phyloP scores from a whole-genome alignment of 2,888 invertebrate genomes.

The Prosopocoilus inquinatus region DNA sequence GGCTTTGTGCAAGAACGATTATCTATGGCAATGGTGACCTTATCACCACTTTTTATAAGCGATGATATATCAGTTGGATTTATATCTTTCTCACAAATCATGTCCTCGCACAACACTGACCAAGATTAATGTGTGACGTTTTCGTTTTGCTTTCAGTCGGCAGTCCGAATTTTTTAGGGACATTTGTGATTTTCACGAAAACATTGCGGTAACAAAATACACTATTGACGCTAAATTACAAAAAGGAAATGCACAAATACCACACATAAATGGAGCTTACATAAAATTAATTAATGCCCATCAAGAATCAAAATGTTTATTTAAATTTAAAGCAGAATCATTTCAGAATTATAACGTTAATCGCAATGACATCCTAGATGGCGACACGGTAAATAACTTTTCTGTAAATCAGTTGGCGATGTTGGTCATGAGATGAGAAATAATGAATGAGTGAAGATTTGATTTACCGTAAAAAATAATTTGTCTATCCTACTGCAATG shows the following conservation, averaged over 20 bases:
- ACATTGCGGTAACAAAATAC: neutral
- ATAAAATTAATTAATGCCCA: too few relatives aligned
- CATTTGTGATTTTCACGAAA: neutral
- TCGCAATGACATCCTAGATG: neutral
- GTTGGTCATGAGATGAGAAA: too few relatives aligned
- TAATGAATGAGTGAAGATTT: too few relatives aligned
- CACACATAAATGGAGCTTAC: too few relatives aligned
- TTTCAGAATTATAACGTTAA: neutral
- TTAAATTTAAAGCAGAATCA: neutral
- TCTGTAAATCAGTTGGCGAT: too few relatives aligned
- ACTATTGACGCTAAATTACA: too few relatives aligned
- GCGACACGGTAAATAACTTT: neutral
- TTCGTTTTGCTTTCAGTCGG: constrained; percentile 2
- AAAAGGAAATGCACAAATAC: too few relatives aligned
- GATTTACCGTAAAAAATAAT: too few relatives aligned
- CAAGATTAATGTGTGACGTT: constrained; percentile 15
- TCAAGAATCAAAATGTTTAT: neutral
- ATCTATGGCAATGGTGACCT: constrained; percentile 52
- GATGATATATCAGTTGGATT: constrained; percentile 28
- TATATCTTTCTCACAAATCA: constrained; percentile 30
- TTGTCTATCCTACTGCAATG: too few relatives aligned
- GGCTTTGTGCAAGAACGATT: constrained; percentile 70
- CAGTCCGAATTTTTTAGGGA: neutral
- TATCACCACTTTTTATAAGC: constrained; percentile 34
- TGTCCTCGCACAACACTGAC: constrained; percentile 16